Base-by-base conservation (phyloP, 2,888 invertebrate species). In the Glyphotaelius pellucidus region DNA sequence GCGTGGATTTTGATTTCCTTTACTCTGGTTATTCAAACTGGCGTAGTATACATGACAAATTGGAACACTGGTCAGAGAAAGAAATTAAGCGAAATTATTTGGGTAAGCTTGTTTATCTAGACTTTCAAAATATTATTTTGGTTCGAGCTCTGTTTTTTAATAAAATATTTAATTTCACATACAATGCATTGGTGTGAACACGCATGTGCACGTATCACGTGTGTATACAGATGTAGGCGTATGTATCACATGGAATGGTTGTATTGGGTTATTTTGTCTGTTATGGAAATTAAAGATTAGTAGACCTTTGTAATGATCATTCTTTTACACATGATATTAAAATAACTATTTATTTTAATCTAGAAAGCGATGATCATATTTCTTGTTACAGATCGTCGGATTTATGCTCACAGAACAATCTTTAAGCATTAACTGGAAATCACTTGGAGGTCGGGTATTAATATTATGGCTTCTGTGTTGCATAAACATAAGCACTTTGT, bases 381-480 rank as follows among this genome's bases (percentile, higher is more conserved):
- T 2, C 25, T n/a, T 67, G n/a, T 80, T 89, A 38, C 38, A 89
- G 89, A 80, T 80, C 5, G 42, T 89, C n/a, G 89, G 84, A 90
- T 79, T 87, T 88, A 12, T 88, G 15, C 25, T 89, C 12, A 31
- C 80, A 30, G 89, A 89, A 35, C 89, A 89, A 89, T n/a, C 89
- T 35, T 15, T 15, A 38, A 38, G 38, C 4, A 89, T 25, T 4
- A 67, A 67, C n/a, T 67, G 47, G 19, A 87, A 52, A 32, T 30
- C 87, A 15, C 19, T 52, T 30, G 87, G 87, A 67, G 87, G 87
- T 15, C 52, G 87, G 5, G 32, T 87, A 0, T 38, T 91, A 80
- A 4, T 91, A 9, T 47, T 91, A n/a, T 91, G 91, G 91, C 35
- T 91, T 11, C 30, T 91, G n/a, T 91, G 88, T n/a, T 81, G 52